Percentiles rank a stretch among this genome's conserved stretches.
phyloP scores from a whole-genome alignment of 2,113 vertebrate species.

The Mustela lutreola region DNA sequence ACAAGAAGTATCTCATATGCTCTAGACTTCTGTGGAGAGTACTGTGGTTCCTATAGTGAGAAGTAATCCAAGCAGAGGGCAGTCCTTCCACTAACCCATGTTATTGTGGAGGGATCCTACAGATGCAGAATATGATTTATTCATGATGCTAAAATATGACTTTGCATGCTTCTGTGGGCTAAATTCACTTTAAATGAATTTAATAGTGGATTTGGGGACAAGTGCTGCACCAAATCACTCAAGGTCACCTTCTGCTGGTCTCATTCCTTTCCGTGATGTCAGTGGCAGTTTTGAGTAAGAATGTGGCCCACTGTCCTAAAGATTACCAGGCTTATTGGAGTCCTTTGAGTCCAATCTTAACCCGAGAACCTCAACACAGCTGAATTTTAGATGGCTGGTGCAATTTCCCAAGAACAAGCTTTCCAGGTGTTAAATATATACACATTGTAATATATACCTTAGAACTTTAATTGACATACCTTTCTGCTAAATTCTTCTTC shows the following conservation, averaged over 20 bases:
- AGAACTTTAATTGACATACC: slow-evolving; percentile 11
- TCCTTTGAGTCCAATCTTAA: slow-evolving; percentile 20
- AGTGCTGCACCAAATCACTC: background rate
- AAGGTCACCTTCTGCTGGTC: slow-evolving; percentile 10
- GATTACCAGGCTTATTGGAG: background rate
- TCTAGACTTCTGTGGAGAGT: background rate
- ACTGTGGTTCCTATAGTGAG: background rate
- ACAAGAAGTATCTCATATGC: background rate
- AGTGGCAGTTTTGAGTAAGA: slow-evolving; percentile 23
- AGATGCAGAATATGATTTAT: background rate
- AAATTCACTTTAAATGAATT: background rate
- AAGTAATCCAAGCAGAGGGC: background rate
- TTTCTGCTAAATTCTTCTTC: slow-evolving; percentile 68
- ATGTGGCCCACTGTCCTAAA: slow-evolving; percentile 40
- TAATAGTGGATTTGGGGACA: background rate
- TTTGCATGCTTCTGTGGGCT: background rate
- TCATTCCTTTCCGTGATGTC: background rate
- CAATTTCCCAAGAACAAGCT: slow-evolving; percentile 30
- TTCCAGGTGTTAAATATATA: slow-evolving; percentile 53
- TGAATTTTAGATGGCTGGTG: slow-evolving; percentile 26
- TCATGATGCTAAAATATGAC: background rate
- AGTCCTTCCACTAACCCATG: background rate
- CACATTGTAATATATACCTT: background rate
- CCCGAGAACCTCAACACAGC: background rate
- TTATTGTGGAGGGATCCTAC: background rate